Evolutionary conservation across 2,113 vertebrate species (phyloP).

Genomic region (Enhydra lutris): DNA sequence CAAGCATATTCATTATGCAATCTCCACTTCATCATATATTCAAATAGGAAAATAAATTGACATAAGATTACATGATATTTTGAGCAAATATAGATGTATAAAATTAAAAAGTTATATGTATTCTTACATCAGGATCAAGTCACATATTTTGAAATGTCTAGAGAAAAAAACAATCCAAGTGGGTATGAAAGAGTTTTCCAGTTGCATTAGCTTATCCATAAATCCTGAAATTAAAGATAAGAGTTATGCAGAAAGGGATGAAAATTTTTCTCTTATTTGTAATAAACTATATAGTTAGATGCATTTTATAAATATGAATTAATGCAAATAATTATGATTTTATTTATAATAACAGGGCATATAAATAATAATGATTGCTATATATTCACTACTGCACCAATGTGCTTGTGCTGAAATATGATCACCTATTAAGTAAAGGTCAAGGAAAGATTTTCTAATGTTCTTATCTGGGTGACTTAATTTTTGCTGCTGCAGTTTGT

Average conservation of each 20-base stretch:
- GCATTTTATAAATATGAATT: not conserved
- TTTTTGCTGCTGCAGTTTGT: not conserved
- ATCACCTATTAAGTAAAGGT: conserved; percentile 30
- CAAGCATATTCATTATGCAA: not conserved
- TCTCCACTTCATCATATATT: not conserved
- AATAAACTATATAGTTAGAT: not conserved
- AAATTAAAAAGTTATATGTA: not conserved
- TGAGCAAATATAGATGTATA: not conserved
- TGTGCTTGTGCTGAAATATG: not conserved
- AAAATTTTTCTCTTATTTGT: not conserved
- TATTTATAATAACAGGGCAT: not conserved
- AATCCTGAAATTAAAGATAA: not conserved
- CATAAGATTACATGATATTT: not conserved
- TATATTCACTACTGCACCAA: not conserved
- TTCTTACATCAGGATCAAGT: not conserved
- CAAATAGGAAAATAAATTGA: not conserved
- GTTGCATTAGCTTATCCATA: not conserved
- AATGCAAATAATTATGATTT: not conserved
- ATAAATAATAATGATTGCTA: not conserved
- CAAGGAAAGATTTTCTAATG: not conserved
- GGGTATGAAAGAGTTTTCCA: not conserved
- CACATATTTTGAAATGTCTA: not conserved
- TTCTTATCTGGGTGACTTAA: conserved; percentile 16
- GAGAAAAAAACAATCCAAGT: not conserved
- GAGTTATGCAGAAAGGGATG: rapidly evolving